These are phyloP conservation scores for Uloborus diversus DNA, from an alignment of 1,140 invertebrate species.

Conservation along the genomic window DNA sequence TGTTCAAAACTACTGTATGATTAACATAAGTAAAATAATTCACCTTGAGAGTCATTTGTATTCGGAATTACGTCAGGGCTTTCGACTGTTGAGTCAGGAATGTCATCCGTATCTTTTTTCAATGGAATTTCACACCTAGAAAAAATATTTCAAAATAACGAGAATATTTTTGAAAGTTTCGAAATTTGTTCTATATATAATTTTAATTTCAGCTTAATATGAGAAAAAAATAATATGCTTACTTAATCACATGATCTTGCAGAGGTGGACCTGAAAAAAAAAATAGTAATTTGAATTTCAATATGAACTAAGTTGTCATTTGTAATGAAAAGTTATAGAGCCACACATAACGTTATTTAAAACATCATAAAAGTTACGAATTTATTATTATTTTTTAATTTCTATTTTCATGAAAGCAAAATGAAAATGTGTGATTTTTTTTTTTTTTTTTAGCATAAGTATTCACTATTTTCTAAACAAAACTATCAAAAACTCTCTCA, in stretches of 20 bases:
- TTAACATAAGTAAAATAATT: not conserved
- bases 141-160: not conserved
- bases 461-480: no score
- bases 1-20: not conserved
- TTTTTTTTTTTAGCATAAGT: no score
- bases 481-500: no score
- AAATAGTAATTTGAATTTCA: no score
- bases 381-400: no score
- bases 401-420: no score
- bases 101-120: conserved; percentile 57
- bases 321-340: no score
- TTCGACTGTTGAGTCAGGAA: conserved; percentile 42
- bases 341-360: not conserved
- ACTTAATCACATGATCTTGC: conserved; percentile 46
- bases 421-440: no score
- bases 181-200: not conserved
- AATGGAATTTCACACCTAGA: conserved; percentile 53
- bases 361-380: not conserved
- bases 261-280: conserved; percentile 25
- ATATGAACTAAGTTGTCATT: no score
- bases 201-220: not conserved
- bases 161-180: not conserved
- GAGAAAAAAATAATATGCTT: conserved; percentile 6
- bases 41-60: conserved; percentile 51
- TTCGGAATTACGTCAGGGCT: conserved; percentile 53